Conservation (phyloP, 2,888 invertebrate genomes). For the Zygogramma bicolorata region DNA sequence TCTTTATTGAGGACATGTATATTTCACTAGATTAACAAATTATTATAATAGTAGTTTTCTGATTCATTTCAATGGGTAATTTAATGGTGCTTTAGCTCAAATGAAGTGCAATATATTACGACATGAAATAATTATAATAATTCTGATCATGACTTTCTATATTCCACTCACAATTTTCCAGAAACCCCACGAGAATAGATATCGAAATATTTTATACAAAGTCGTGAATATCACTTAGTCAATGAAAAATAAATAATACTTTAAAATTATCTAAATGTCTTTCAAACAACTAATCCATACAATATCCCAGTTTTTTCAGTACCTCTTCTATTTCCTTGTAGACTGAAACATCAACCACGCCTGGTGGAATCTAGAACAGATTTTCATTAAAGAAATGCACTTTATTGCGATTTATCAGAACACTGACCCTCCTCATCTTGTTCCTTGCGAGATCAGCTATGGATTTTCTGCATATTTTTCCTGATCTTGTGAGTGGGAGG, state of each 20-base stretch:
- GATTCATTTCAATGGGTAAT: too few relatives aligned
- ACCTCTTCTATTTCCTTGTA: constrained; percentile 82
- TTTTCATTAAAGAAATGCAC: background rate
- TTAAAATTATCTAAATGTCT: background rate
- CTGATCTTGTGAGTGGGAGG: constrained; percentile 90
- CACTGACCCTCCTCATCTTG: constrained; percentile 78
- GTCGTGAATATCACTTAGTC: background rate
- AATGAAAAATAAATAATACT: constrained; percentile 10
- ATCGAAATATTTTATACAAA: too few relatives aligned
- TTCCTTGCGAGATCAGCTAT: constrained; percentile 88
- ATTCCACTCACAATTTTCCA: too few relatives aligned
- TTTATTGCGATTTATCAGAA: too few relatives aligned
- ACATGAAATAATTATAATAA: too few relatives aligned
- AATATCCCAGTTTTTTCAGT: constrained; percentile 78
- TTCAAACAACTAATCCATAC: constrained; percentile 57
- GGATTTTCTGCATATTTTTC: constrained; percentile 82
- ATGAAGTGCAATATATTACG: too few relatives aligned
- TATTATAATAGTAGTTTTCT: too few relatives aligned
- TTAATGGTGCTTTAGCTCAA: too few relatives aligned
- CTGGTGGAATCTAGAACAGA: constrained; percentile 76
- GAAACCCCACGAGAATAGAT: too few relatives aligned
- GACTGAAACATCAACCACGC: constrained; percentile 88
- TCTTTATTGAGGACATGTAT: too few relatives aligned
- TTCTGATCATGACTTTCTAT: too few relatives aligned
- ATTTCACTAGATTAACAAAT: too few relatives aligned